Percentiles rank a stretch among this genome's conserved stretches.
phyloP scores from a whole-genome alignment of 1,140 invertebrate species.

The Camponotus vicinus region DNA sequence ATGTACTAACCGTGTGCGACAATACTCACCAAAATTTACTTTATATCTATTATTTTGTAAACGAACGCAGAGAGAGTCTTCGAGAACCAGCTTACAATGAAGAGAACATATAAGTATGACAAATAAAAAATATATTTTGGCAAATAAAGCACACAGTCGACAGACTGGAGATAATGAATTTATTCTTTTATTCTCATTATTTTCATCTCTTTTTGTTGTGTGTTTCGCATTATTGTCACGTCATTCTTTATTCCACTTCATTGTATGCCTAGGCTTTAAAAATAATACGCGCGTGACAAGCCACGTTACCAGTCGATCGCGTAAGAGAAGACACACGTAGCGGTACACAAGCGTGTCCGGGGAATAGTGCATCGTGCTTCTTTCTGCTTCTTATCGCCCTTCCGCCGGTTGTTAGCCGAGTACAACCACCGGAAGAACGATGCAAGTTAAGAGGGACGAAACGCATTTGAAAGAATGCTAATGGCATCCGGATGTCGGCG shows the following conservation, averaged over 20 bases:
- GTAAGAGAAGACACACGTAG: conserved; percentile 39
- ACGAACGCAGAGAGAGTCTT: not conserved
- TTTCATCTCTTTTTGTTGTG: not conserved
- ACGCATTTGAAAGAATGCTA: conserved; percentile 46
- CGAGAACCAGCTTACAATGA: no score
- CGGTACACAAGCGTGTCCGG: conserved; percentile 16
- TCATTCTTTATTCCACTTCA: not conserved
- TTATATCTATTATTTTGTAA: not conserved
- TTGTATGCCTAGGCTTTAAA: not conserved
- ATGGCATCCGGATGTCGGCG: conserved; percentile 53
- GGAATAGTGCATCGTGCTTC: conserved; percentile 27
- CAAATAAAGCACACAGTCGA: not conserved
- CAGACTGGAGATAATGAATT: not conserved
- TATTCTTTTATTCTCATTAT: not conserved
- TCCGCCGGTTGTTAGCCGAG: conserved; percentile 25
- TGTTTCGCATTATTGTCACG: not conserved
- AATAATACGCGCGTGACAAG: conserved; percentile 31
- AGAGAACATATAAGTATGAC: no score
- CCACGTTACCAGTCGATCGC: conserved; percentile 58
- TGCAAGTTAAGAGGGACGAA: conserved; percentile 39
- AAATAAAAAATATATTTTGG: no score
- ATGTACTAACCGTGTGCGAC: not conserved
- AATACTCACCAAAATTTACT: no score
- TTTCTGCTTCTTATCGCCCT: conserved; percentile 16
- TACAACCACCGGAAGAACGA: conserved; percentile 46